These are phyloP conservation scores for Mimachlamys varia DNA, from an alignment of 2,888 invertebrate genomes.

Conservation along the genomic window DNA sequence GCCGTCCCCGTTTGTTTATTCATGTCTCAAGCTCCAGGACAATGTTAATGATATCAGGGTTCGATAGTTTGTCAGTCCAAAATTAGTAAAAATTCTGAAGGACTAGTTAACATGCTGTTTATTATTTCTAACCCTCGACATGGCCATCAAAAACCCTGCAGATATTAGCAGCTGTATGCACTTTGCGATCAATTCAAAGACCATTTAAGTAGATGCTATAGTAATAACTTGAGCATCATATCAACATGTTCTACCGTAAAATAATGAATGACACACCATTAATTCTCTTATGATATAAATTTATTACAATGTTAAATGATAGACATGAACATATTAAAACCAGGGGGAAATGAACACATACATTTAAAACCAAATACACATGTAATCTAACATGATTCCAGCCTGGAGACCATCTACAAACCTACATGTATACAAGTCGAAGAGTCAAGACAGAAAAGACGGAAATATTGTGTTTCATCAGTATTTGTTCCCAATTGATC, in stretches of 20 bases:
- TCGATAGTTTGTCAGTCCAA: no score
- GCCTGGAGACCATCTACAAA: constrained; percentile 9
- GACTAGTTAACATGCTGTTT: no score
- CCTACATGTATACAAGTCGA: constrained; percentile 25
- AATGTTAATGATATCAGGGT: no score
- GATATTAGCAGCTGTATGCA: no score
- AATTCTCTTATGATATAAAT: not conserved
- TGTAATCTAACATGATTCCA: constrained; percentile 9
- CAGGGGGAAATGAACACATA: constrained; percentile 34
- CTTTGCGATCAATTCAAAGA: no score
- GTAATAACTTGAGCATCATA: no score
- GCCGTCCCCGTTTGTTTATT: no score
- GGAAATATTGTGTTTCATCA: constrained; percentile 5
- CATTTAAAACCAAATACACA: constrained; percentile 36
- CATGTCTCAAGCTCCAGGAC: no score
- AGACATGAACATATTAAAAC: constrained; percentile 30
- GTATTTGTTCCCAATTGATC: constrained; percentile 36
- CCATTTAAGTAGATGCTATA: no score
- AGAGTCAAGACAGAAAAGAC: constrained; percentile 19
- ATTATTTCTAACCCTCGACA: no score
- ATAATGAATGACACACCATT: not conserved
- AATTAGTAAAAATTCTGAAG: no score
- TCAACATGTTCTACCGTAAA: not conserved
- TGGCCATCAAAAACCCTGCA: no score
- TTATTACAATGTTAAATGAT: constrained; percentile 36